Percentiles rank a stretch among this genome's conserved stretches.
These are phyloP conservation scores for Centruroides sculpturatus DNA, from an alignment of 1,140 invertebrate species.

Conservation along the genomic window DNA sequence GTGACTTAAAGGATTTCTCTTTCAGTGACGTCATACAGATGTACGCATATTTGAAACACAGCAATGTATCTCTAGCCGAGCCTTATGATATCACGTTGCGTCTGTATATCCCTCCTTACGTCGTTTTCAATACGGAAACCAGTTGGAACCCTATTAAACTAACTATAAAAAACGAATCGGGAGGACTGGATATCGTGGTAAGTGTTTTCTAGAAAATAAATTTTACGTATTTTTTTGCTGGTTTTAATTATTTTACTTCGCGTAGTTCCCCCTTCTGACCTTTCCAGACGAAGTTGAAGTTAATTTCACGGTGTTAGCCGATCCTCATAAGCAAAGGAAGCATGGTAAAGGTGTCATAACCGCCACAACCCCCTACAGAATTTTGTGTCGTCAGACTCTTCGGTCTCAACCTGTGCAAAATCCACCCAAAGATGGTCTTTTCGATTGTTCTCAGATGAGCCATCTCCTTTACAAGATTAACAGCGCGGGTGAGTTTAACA, in stretches of 20 bases:
- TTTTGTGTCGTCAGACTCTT: conserved; percentile 12
- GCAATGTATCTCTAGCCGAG: conserved; percentile 9
- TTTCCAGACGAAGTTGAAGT: conserved; percentile 16
- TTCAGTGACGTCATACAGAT: conserved; percentile 11
- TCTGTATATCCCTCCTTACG: conserved; percentile 13
- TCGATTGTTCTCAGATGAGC: conserved; percentile 12
- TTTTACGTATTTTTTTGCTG: too few relatives aligned
- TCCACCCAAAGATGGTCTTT: conserved; percentile 5
- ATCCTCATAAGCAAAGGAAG: conserved; percentile 16
- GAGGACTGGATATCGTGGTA: conserved; percentile 15
- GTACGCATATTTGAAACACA: conserved; percentile 8
- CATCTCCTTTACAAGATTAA: conserved; percentile 16
- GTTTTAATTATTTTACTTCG: too few relatives aligned
- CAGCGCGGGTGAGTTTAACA: conserved; percentile 13
- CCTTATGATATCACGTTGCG: conserved; percentile 13
- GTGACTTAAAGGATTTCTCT: not conserved
- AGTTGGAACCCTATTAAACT: conserved; percentile 8
- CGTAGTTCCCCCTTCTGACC: conserved; percentile 16
- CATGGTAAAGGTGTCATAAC: conserved; percentile 14
- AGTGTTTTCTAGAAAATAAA: not conserved
- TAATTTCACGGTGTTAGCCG: conserved; percentile 16
- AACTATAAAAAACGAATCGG: conserved; percentile 3
- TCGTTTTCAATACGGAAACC: conserved; percentile 4
- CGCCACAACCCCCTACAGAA: conserved; percentile 16
- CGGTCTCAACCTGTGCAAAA: conserved; percentile 5